Percentiles rank a stretch among this genome's conserved stretches.
phyloP scores from a whole-genome alignment of 2,888 invertebrate genomes.

The Oeneis ivallda region DNA sequence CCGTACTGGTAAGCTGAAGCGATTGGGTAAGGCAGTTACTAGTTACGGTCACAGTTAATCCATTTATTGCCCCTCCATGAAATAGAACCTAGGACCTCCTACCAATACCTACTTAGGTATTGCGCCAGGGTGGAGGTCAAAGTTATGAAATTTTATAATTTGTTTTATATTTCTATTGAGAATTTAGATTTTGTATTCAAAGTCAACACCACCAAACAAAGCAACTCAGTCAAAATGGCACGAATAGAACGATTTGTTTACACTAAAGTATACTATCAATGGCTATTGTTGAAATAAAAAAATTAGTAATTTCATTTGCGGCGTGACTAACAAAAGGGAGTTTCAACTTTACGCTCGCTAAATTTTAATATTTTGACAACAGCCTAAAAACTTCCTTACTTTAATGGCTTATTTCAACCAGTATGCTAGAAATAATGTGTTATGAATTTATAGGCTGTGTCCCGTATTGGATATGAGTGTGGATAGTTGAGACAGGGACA shows the following conservation, averaged over 20 bases:
- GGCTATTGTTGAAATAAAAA: constrained; percentile 70
- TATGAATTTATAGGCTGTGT: constrained; percentile 40
- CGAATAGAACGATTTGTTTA: constrained; percentile 76
- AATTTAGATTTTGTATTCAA: not conserved
- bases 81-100: too few species aligned
- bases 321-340: constrained; percentile 57
- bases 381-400: constrained; percentile 40
- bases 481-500: constrained; percentile 51
- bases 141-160: too few species aligned
- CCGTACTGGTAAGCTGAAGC: too few species aligned
- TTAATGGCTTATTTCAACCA: not conserved
- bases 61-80: too few species aligned
- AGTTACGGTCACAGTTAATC: too few species aligned
- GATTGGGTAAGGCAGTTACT: too few species aligned
- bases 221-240: constrained; percentile 26
- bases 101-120: too few species aligned
- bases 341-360: constrained; percentile 35
- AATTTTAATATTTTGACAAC: constrained; percentile 41
- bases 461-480: constrained; percentile 30
- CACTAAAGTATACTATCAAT: constrained; percentile 71
- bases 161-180: too few species aligned
- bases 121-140: too few species aligned
- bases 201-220: constrained; percentile 17
- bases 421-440: not conserved
- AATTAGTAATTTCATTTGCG: constrained; percentile 63